Conservation (phyloP, 2,113 vertebrate species). For the Osmerus eperlanus region DNA sequence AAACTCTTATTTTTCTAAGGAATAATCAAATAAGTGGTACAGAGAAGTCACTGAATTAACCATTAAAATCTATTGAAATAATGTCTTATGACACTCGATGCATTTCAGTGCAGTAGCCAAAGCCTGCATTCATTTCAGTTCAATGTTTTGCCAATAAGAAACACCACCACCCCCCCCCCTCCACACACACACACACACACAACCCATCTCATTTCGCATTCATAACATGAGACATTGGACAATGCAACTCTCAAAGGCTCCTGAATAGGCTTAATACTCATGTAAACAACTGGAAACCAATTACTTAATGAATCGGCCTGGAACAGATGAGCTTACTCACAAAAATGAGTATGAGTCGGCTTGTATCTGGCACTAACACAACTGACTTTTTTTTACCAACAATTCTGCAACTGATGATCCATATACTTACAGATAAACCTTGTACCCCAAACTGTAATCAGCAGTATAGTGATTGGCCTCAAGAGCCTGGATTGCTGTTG, state of each 20-base stretch:
- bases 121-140: constrained; percentile 82
- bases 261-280: constrained; percentile 92
- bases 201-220: constrained; percentile 81
- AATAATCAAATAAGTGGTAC: too few species aligned
- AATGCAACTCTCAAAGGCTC: constrained; percentile 89
- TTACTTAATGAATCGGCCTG: constrained; percentile 93
- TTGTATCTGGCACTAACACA: constrained; percentile 68
- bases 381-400: too few species aligned
- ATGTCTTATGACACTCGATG: constrained; percentile 78
- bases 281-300: constrained; percentile 94
- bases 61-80: too few species aligned
- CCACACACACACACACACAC: too few species aligned
- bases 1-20: too few species aligned
- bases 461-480: too few species aligned
- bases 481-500: too few species aligned
- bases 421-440: too few species aligned
- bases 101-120: constrained; percentile 88
- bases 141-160: constrained; percentile 83
- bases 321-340: constrained; percentile 86
- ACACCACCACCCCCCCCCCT: constrained; percentile 49
- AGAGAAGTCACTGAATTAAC: too few species aligned
- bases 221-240: constrained; percentile 87
- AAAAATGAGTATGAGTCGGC: constrained; percentile 85
- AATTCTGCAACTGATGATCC: too few species aligned
- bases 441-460: too few species aligned